phyloP scores from a whole-genome alignment of 2,797 vertebrate genomes.

The Chelon labrosus region DNA sequence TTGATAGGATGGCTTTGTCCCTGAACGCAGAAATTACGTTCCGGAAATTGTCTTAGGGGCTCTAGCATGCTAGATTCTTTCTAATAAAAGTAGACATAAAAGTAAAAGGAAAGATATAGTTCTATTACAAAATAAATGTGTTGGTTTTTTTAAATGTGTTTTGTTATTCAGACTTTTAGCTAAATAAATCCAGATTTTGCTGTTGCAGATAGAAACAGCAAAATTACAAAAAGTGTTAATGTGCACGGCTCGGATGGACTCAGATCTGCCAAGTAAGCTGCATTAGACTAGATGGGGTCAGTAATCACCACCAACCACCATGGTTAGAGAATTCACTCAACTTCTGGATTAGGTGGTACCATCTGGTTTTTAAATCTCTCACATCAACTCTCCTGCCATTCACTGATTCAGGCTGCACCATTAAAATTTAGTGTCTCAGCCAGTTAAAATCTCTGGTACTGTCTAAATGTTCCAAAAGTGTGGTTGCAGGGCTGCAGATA shows the following conservation, averaged over 20 bases:
- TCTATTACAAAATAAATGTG: too few relatives aligned
- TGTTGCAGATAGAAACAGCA: not conserved
- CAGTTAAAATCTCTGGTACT: too few relatives aligned
- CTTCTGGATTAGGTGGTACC: not conserved
- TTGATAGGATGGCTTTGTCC: constrained; percentile 58
- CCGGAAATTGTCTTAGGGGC: constrained; percentile 7
- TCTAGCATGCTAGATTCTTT: not conserved
- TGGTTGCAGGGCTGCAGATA: too few relatives aligned
- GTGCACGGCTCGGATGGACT: not conserved
- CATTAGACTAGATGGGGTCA: not conserved
- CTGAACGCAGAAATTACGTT: constrained; percentile 47
- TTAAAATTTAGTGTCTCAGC: too few relatives aligned
- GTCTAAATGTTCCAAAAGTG: too few relatives aligned
- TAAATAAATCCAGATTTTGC: not conserved
- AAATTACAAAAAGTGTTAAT: not conserved
- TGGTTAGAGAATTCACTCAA: not conserved
- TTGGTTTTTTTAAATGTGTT: not conserved
- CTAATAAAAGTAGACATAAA: constrained; percentile 2
- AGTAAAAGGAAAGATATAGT: too few relatives aligned
- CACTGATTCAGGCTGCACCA: too few relatives aligned
- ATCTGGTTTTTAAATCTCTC: not conserved
- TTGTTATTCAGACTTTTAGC: not conserved
- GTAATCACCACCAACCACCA: not conserved
- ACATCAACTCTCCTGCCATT: not conserved
- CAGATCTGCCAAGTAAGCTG: not conserved